A percentile compares a stretch with the other conserved stretches of the same genome.
These are phyloP conservation scores for Dasypogon diadema DNA, from an alignment of 2,888 invertebrate genomes.

Conservation along the genomic window DNA sequence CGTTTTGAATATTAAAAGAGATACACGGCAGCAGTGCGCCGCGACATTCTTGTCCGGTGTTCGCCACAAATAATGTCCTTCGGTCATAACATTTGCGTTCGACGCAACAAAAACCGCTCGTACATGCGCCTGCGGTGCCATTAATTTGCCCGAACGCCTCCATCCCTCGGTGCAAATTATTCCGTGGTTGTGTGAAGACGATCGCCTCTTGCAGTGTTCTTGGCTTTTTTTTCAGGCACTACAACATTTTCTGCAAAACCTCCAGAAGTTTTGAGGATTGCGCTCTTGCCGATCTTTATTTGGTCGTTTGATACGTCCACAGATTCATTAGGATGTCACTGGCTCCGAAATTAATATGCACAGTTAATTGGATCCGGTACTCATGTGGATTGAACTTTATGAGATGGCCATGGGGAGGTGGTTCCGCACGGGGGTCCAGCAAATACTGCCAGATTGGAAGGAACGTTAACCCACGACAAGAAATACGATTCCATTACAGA, in stretches of 20 bases:
- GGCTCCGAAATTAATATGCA: constrained; percentile 50
- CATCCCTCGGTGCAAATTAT: constrained; percentile 48
- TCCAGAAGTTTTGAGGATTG: not conserved
- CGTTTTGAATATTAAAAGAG: constrained; percentile 39
- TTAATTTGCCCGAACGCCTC: constrained; percentile 51
- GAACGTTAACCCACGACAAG: not conserved
- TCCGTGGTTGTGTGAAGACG: constrained; percentile 19
- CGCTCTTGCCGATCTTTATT: not conserved
- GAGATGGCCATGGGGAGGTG: constrained; percentile 1
- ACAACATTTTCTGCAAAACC: constrained; percentile 24
- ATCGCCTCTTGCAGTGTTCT: constrained; percentile 11
- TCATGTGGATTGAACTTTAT: constrained; percentile 52
- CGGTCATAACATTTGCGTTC: constrained; percentile 52
- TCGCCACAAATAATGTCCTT: constrained; percentile 51
- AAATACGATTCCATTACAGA: not conserved
- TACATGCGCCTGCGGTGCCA: constrained; percentile 49
- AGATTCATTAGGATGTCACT: constrained; percentile 50
- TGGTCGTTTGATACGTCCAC: constrained; percentile 32
- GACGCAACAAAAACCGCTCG: constrained; percentile 45
- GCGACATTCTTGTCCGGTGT: constrained; percentile 43
- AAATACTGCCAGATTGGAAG: not conserved
- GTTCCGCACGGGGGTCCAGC: not conserved
- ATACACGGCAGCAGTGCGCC: constrained; percentile 2
- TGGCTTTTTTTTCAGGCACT: not conserved
- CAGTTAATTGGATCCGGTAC: constrained; percentile 53